Conservation (phyloP, 2,888 invertebrate species). For the Lithodes maja region DNA sequence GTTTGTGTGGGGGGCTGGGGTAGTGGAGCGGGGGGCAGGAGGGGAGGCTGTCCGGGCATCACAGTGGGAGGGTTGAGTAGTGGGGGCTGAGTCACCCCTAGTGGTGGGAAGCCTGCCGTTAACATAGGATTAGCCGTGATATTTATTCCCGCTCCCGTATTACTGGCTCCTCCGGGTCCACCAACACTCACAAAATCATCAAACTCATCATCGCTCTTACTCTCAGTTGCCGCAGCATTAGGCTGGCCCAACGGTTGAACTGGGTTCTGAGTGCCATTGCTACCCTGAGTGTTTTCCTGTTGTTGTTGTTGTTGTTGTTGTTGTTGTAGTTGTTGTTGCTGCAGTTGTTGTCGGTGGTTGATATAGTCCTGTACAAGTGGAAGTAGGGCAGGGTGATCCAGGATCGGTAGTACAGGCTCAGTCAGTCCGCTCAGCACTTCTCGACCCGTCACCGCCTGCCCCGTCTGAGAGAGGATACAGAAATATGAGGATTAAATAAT, state of each 20-base stretch:
- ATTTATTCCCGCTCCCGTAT: background rate
- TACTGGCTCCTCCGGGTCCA: background rate
- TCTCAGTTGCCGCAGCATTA: background rate
- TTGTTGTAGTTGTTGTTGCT: constrained; percentile 25
- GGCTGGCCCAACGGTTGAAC: background rate
- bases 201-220: constrained; percentile 57
- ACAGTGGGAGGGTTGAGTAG: background rate
- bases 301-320: constrained; percentile 6
- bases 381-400: constrained; percentile 64
- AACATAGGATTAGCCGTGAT: background rate
- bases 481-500: no score
- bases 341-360: constrained; percentile 46
- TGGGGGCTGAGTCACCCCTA: background rate
- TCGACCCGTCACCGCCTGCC: constrained; percentile 51
- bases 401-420: constrained; percentile 59
- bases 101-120: background rate
- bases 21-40: background rate
- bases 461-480: constrained; percentile 37
- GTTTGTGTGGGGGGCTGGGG: background rate
- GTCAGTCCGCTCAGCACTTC: constrained; percentile 39
- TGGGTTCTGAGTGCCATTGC: background rate
- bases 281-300: constrained; percentile 1
- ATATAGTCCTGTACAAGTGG: constrained; percentile 63
- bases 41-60: background rate
- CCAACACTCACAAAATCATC: constrained; percentile 60